Conservation (phyloP, 2,797 vertebrate genomes). For the Scolopax bukidnonensis region DNA sequence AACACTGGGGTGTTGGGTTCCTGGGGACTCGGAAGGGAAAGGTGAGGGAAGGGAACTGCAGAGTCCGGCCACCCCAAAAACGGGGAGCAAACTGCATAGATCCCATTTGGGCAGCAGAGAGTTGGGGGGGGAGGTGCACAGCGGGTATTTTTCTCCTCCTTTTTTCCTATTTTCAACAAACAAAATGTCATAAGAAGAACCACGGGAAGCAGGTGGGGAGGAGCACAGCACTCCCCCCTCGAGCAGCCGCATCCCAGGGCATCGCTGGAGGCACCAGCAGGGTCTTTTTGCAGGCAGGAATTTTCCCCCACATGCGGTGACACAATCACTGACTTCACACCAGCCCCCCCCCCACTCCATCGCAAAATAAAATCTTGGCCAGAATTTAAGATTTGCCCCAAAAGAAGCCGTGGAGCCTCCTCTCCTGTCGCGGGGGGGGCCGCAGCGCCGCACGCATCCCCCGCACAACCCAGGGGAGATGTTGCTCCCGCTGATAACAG, state of each 20-base stretch:
- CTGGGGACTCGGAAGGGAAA: neutral
- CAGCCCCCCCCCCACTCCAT: fast-evolving
- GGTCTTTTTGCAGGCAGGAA: neutral
- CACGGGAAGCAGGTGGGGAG: fast-evolving
- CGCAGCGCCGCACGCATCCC: fast-evolving
- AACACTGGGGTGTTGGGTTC: fast-evolving
- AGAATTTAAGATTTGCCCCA: neutral
- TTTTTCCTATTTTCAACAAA: neutral
- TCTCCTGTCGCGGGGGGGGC: fast-evolving
- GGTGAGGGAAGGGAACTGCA: neutral
- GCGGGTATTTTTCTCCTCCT: neutral
- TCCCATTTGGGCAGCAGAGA: neutral
- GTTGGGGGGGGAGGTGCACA: fast-evolving
- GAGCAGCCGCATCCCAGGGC: neutral
- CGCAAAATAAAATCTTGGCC: neutral
- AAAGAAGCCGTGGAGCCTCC: neutral
- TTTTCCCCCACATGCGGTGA: neutral
- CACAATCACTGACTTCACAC: neutral
- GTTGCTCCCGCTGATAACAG: neutral
- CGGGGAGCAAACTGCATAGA: fast-evolving
- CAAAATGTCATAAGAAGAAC: neutral
- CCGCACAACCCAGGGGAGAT: fast-evolving
- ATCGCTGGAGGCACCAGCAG: fast-evolving
- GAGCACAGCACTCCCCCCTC: neutral
- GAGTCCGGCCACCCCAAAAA: neutral